Evolutionary conservation across 1,140 invertebrate genomes (phyloP).

Genomic region (Chironomus striatipennis): DNA sequence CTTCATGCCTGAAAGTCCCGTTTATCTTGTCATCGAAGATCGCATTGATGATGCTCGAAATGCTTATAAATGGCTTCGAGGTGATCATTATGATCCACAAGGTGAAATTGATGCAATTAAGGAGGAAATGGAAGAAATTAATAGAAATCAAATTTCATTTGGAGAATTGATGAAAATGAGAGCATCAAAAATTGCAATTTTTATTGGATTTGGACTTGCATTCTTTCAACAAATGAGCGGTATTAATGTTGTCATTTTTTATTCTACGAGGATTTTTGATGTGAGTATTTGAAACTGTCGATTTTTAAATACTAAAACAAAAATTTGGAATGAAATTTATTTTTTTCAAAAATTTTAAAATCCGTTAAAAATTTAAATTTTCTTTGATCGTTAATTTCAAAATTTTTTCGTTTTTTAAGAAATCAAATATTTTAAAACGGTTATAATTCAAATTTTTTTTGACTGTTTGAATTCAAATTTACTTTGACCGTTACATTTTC

Average conservation of each 20-base stretch:
- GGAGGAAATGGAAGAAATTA: slow-evolving; percentile 46
- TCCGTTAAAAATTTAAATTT: no score
- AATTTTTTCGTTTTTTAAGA: no score
- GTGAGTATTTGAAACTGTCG: slow-evolving; percentile 28
- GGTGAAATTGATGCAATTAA: slow-evolving; percentile 49
- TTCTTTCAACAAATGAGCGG: slow-evolving; percentile 78
- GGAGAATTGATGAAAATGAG: slow-evolving; percentile 46
- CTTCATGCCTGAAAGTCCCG: slow-evolving; percentile 72
- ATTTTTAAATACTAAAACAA: no score
- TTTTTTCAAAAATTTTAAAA: no score
- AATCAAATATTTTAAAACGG: no score
- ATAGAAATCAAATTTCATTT: slow-evolving; percentile 45
- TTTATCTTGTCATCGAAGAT: slow-evolving; percentile 41
- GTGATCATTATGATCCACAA: slow-evolving; percentile 52
- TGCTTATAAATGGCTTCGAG: slow-evolving; percentile 58
- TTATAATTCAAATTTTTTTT: no score
- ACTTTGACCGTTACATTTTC: not conserved
- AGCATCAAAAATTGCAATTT: slow-evolving; percentile 55
- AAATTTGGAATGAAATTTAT: no score
- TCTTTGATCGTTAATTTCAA: no score
- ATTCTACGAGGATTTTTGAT: slow-evolving; percentile 63
- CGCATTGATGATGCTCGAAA: slow-evolving; percentile 46
- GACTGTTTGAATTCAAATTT: not conserved
- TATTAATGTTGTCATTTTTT: slow-evolving; percentile 80
- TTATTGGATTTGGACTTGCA: slow-evolving; percentile 70